Evolutionary conservation across 2,113 vertebrate genomes (phyloP), one percentile per base, ranked within the genome.

Genomic region (Ginglymostoma cirratum): DNA sequence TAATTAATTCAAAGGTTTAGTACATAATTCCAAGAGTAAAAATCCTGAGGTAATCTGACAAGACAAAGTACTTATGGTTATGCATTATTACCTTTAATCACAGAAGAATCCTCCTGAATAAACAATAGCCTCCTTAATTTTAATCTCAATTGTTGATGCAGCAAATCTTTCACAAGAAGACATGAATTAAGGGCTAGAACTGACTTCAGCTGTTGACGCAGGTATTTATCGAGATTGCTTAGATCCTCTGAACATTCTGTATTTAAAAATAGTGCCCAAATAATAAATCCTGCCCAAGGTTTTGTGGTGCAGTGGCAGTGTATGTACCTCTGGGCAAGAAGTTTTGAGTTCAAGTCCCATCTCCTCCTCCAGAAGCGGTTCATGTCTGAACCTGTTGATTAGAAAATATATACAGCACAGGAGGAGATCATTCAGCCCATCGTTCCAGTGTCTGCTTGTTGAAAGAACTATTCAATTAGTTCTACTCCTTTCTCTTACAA

Each of bases 41-140:
- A 89, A 89, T 89, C 12, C 86, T 55, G 48, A 48, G 48, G 48
- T 89, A 89, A 89, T 30, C 86, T 89, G 86, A 55, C 86, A 55
- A 55, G 48, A 83, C 80, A 89, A 55, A 55, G 2, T 89, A 89
- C 24, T 55, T 89, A 89, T 89, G 86, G 21, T 24, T 52, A 12
- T 52, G 24, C 23, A 23, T 89, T 89, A 48, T 89, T 55, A 89
- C 10, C 7, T 89, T 89, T 55, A 89, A 89, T 89, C 45, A 52
- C 86, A 24, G 14, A 55, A 89, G 24, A 89, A 55, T 89, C 48
- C 45, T 89, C 6, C 24, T 55, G 86, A 89, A 89, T 89, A 89
- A 89, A 89, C 86, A 30, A 89, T 52, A 89, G 48, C 48, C 86
- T 55, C 45, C 21, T 55, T 89, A 55, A 89, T 89, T 89, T 89